Percentiles rank a stretch among this genome's conserved stretches.
Evolutionary conservation across 2,113 vertebrate genomes (phyloP).

Genomic region (Crotalus horridus): DNA sequence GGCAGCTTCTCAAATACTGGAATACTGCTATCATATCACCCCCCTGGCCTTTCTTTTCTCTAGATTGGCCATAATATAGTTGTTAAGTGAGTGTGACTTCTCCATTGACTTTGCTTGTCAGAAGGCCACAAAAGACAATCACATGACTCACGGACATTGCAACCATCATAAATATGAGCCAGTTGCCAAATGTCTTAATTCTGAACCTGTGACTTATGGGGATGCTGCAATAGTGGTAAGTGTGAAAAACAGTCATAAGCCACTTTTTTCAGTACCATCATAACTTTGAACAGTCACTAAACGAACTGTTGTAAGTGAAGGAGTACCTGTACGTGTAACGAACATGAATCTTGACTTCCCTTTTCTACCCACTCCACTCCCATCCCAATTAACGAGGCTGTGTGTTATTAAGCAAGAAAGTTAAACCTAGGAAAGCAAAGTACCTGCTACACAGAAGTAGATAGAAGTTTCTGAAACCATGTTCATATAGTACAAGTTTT

Average conservation of each 20-base stretch:
- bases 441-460: not conserved
- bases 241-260: not conserved
- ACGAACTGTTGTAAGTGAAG: not conserved
- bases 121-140: not conserved
- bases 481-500: not conserved
- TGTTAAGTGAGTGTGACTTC: not conserved
- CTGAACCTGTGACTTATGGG: not conserved
- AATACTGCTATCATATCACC: too few species aligned
- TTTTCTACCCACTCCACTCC: not conserved
- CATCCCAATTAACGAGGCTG: not conserved
- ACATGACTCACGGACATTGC: not conserved
- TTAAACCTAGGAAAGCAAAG: not conserved
- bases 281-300: not conserved
- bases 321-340: not conserved
- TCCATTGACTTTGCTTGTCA: not conserved
- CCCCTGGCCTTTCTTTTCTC: too few species aligned
- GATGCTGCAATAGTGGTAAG: not conserved
- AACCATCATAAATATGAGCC: not conserved
- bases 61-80: not conserved
- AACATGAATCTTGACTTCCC: not conserved
- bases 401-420: not conserved
- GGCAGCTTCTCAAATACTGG: too few species aligned
- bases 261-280: not conserved
- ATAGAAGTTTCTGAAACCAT: not conserved
- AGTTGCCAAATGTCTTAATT: not conserved